Base-by-base conservation (phyloP, 2,797 vertebrate species). In the Hydrolagus colliei region DNA sequence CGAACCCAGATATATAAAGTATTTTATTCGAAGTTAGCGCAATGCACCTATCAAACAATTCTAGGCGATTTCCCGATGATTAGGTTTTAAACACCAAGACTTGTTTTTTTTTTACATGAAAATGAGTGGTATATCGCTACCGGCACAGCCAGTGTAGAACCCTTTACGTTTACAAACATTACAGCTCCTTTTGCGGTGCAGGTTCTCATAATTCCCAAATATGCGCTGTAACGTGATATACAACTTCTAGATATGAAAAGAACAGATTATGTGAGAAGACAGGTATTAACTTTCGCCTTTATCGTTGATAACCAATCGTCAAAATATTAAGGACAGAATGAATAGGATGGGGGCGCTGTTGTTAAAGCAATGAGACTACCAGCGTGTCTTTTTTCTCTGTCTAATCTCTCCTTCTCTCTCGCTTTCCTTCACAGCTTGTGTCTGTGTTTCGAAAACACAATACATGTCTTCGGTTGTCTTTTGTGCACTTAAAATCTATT, bases 361-460 rank as follows among this genome's bases (percentile, higher is more conserved):
- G 79, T 32, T 84, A 84, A 84, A 84, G 79, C 65, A 84, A 84
- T 84, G 79, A 20, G 18, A 71, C 65, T 63, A 79, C 63, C 62
- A 65, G 41, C 75, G 59, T 41, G 14, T 71, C 62, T 84, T 35
- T 71, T 84, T 63, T 20, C 10, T 52, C 32, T 41, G 20, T 61
- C 75, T 77, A 77, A 77, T 77, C 52, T 61, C 75, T 4, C 18
- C 61, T 13, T 41, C 16, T n/a, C 79, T 52, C 79, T 84, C 79
- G 79, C 79, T 84, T 84, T 84, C 65, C 79, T 84, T 84, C 79
- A 84, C 79, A 84, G 79, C 65, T 84, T 84, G 79, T 84, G 32
- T 71, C 79, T 84, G 65, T 84, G 79, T 84, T 84, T 84, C 79
- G 71, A 84, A 84, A 84, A 84, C 79, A 84, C 41, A 84, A 84